Evolutionary conservation across 1,140 invertebrate species (phyloP), one percentile per base, ranked within the genome.

Genomic region (Aphidius ervi): DNA sequence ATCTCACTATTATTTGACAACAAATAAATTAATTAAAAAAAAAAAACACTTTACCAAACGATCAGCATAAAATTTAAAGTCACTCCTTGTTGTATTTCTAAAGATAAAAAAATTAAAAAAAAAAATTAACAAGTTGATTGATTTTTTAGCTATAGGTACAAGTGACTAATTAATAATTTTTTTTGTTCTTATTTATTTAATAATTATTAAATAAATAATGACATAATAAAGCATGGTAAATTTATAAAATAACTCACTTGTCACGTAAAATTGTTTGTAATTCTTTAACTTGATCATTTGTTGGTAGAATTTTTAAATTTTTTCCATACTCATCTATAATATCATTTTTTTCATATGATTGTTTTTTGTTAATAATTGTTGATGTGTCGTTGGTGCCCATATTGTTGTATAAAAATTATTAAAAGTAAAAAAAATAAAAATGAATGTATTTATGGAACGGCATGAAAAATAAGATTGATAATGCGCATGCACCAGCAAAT

Each of bases 41-140:
- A 58, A 40, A 10, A 49, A 49, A 37, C 23, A 20, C 71, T 79
- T 84, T 81, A 90, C 87, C 77, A 90, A 74, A 72, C 96, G 86
- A 81, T 99, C 97, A 7, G 97, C 96, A 79, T 95, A 98, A 79
- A 99, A 99, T 76, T 98, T 98, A 77, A 99, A 99, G 79, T 99
- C 96, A 81, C 91, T 95, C 68, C 95, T 84, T 8, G 87, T 84
- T 40, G 97, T 99, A 65, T 92, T 91, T 78, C 95, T 97, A 75
- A 65, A 87, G 16, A 16, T 85, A 66, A 64, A 68, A 74, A 68
- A 65, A 67, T 62, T 52, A 62, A 50, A 53, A 9, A 48, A 61
- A 58, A n/a, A 49, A 58, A n/a, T n/a, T n/a, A 20, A 46, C 37
- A 31, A 59, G 37, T 45, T 59, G 23, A 59, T 45, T n/a, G 9